Evolutionary conservation across 1,140 invertebrate species (phyloP).

Genomic region (Drosophila simulans): DNA sequence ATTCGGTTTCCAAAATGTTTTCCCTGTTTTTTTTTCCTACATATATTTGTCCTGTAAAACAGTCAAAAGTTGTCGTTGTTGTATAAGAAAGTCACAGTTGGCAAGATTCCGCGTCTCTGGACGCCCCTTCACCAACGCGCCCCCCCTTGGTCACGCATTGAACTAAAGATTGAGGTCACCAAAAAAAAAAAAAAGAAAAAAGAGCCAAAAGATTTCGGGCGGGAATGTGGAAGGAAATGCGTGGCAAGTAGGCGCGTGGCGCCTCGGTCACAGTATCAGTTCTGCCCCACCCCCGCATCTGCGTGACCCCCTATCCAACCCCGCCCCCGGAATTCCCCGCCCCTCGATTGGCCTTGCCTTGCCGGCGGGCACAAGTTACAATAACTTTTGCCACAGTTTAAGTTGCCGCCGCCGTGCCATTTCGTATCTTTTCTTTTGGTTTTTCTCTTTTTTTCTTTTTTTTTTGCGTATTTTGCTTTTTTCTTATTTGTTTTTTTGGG

Average conservation of each 20-base stretch:
- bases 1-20: background rate
- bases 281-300: background rate
- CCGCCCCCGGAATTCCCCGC: too few species aligned
- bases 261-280: conserved; percentile 33
- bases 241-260: conserved; percentile 69
- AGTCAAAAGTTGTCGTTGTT: conserved; percentile 33
- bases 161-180: conserved; percentile 64
- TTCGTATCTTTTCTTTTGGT: conserved; percentile 53
- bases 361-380: conserved; percentile 71
- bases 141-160: conserved; percentile 22
- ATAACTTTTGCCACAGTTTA: conserved; percentile 81
- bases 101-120: conserved; percentile 7
- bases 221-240: conserved; percentile 44
- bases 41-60: conserved; percentile 13
- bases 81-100: conserved; percentile 36
- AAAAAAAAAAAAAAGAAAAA: conserved; percentile 25
- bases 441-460: conserved; percentile 18
- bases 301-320: background rate
- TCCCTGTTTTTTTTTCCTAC: background rate
- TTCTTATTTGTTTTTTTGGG: conserved; percentile 10
- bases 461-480: conserved; percentile 25
- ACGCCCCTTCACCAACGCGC: too few species aligned
- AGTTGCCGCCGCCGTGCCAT: conserved; percentile 40
- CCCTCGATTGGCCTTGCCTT: conserved; percentile 39
- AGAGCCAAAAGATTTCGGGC: conserved; percentile 15